Evolutionary conservation across 2,113 vertebrate genomes (phyloP).

Genomic region (Centropus bengalensis): DNA sequence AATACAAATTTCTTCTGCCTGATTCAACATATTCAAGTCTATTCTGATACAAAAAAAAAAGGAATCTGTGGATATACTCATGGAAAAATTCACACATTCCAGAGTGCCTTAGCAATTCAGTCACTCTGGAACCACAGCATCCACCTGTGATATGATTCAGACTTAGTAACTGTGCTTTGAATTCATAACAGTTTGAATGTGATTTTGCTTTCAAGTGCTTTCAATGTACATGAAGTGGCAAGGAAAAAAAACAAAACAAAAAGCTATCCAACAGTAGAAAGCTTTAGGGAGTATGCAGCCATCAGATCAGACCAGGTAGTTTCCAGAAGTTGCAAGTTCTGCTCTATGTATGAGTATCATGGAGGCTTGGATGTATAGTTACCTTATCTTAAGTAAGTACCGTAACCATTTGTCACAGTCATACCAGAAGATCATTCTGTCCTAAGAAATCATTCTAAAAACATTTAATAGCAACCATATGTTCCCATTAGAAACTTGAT

Average conservation of each 20-base stretch:
- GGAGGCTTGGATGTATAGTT: not conserved
- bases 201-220: not conserved
- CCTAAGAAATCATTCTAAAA: not conserved
- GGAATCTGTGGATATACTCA: not conserved
- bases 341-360: not conserved
- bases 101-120: not conserved
- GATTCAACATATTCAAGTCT: not conserved
- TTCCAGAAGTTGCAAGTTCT: not conserved
- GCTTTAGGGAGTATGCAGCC: not conserved
- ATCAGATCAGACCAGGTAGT: not conserved
- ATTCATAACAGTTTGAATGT: not conserved
- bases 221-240: not conserved
- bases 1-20: not conserved
- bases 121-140: not conserved
- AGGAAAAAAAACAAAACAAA: not conserved
- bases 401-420: not conserved
- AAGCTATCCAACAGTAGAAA: not conserved
- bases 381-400: not conserved
- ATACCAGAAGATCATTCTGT: not conserved
- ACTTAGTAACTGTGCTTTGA: not conserved
- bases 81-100: not conserved
- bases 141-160: not conserved
- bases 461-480: not conserved
- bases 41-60: not conserved
- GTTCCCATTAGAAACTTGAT: constrained; percentile 2